Evolutionary conservation across 2,797 vertebrate species (phyloP), one percentile per base, ranked within the genome.

Genomic region (Labeo calbasu): DNA sequence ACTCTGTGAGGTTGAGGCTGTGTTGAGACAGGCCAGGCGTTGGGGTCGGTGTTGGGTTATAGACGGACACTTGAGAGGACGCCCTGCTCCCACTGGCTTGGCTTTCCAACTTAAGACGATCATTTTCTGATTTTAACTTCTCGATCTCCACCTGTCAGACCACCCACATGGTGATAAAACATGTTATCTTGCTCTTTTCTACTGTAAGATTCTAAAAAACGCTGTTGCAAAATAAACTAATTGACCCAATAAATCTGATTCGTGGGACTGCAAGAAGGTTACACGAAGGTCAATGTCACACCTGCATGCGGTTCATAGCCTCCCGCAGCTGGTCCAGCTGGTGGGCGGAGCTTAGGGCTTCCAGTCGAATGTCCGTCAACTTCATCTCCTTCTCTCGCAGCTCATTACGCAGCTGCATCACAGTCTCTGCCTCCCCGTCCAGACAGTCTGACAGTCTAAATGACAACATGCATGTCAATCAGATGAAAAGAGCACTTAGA

Each of bases 301-400:
- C 98, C 97, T 99, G 98, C 98, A 99, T 99, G 87, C 96, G 95
- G 94, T 99, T 99, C 98, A 99, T 99, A 69, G 97, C 96, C 90
- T 99, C 98, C 0, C 98, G 92, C 36, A 99, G 96, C 91, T 99
- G 98, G 93, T 99, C 98, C 12, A 99, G 96, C 92, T 99, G 98
- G 89, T 99, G 98, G 2, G 98, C 98, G 0, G 98, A 99, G 94
- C 98, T 99, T 2, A 99, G 96, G 0, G 98, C 98, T 86, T 99
- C 98, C 36, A 99, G 93, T 4, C 98, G 96, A 82, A 99, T 99
- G 78, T 99, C 98, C 0, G 98, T 99, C 92, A 99, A 89, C 88
- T 99, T 99, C 98, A 99, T 99, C 95, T 99, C 98, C 92, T 99
- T 99, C 92, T 99, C 98, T 57, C 98, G 90, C 73, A 99, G 95